Conservation (phyloP, 1,140 invertebrate genomes). For the Panulirus ornatus region DNA sequence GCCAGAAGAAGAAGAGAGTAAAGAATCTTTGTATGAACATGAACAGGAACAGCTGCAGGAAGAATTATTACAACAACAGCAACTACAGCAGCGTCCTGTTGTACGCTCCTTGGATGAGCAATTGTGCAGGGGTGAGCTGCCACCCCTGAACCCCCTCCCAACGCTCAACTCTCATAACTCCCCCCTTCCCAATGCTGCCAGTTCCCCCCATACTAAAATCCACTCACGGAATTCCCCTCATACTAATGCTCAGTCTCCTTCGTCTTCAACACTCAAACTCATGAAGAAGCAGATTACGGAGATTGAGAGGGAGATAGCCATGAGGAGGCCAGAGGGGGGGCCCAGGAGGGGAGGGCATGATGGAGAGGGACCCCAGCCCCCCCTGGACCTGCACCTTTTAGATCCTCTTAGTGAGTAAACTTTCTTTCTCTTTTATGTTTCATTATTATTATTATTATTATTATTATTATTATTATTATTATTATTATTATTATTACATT, state of each 20-base stretch:
- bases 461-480: not conserved
- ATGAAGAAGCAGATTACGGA: conserved; percentile 87
- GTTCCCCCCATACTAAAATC: conserved; percentile 53
- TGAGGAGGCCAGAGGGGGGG: conserved; percentile 78
- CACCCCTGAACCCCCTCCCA: conserved; percentile 63
- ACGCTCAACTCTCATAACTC: conserved; percentile 55
- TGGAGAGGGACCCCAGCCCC: conserved; percentile 52
- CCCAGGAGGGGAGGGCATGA: conserved; percentile 60
- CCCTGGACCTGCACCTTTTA: conserved; percentile 82
- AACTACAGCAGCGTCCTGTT: conserved; percentile 48
- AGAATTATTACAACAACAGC: conserved; percentile 46
- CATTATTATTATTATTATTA: not conserved
- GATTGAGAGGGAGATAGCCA: conserved; percentile 86
- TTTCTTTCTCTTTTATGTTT: not conserved
- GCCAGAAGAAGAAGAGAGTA: conserved; percentile 79
- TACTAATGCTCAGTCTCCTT: conserved; percentile 74
- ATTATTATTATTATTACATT: no score
- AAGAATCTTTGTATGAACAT: conserved; percentile 63
- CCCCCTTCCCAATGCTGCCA: conserved; percentile 58
- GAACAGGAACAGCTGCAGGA: conserved; percentile 41
- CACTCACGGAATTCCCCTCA: conserved; percentile 60
- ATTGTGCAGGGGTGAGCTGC: conserved; percentile 73
- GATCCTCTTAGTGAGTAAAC: conserved; percentile 80
- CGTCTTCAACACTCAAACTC: conserved; percentile 81
- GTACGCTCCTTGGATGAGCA: conserved; percentile 72